Evolutionary conservation across 1,140 invertebrate genomes (phyloP), one percentile per base, ranked within the genome.

Genomic region (Rhysida immarginata): DNA sequence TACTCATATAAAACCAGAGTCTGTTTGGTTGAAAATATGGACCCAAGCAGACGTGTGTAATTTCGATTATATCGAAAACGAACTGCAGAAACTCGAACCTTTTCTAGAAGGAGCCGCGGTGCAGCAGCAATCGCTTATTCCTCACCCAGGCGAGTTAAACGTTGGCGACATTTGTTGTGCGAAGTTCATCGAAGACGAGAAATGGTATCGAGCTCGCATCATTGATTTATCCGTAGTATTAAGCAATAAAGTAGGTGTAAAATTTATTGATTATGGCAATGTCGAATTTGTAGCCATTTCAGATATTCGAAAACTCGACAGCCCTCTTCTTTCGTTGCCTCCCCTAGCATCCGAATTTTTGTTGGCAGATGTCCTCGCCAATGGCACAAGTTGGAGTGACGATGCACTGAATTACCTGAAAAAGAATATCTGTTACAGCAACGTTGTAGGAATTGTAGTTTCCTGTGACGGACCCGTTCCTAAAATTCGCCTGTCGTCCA

Each of bases 121-220:
- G n/a, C n/a, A n/a, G n/a, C n/a, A n/a, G n/a, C 29, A 35, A 35
- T 5, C 5, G 16, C 29, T 35, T 8, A n/a, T n/a, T n/a, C 44
- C 16, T 8, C 44, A 46, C 20, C 44, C 44, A 20, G 44, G 16
- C 16, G 44, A 46, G 13, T 8, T 51, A 8, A 2, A 62, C 25
- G 62, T 79, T 52, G 80, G 80, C 3, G 75, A 77, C 0, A 63
- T 81, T 1, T 89, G 85, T 66, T 71, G 82, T 29, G 86, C 84
- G 0, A 74, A 80, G 54, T 87, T 81, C 64, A 79, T 77, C 0
- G 77, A 79, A 1, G 83, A 89, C 64, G 76, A 81, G 35, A 66
- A 69, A 1, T 92, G 85, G 86, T 90, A 89, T 63, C 74, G 87
- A 59, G 85, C 85, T 1, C 76, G 81, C 61, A 80, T 89, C n/a